phyloP scores from a whole-genome alignment of 1,140 invertebrate genomes.

The Saccostrea echinata region DNA sequence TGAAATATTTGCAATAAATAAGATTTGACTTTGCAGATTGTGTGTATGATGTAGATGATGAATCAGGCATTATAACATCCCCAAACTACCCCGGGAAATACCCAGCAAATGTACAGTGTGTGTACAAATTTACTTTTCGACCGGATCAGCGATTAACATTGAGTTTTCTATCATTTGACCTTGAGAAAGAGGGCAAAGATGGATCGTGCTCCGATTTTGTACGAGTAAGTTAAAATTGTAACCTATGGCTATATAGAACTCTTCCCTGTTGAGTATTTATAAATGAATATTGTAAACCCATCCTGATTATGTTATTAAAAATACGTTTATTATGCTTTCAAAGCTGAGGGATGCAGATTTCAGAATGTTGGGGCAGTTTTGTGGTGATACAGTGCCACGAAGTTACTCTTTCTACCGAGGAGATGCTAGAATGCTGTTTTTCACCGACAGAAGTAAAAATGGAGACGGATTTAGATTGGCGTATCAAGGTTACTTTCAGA shows the following conservation, averaged over 20 bases:
- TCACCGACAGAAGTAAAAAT: background rate
- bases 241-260: too few species aligned
- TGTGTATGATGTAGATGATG: background rate
- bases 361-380: background rate
- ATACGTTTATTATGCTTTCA: background rate
- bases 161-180: conserved; percentile 8
- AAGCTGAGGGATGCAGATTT: background rate
- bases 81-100: conserved; percentile 11
- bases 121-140: background rate
- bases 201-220: conserved; percentile 8
- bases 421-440: background rate
- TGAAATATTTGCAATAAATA: too few species aligned
- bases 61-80: background rate
- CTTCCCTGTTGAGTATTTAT: too few species aligned
- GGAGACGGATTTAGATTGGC: background rate
- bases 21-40: background rate
- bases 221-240: background rate
- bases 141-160: background rate
- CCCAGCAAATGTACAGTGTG: background rate
- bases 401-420: conserved; percentile 8
- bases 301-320: too few species aligned
- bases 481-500: background rate
- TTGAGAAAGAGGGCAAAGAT: background rate
- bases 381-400: background rate
- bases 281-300: too few species aligned